Percentiles rank a stretch among this genome's conserved stretches.
Conservation (phyloP, 2,113 vertebrate genomes). For the Neogale vison region DNA sequence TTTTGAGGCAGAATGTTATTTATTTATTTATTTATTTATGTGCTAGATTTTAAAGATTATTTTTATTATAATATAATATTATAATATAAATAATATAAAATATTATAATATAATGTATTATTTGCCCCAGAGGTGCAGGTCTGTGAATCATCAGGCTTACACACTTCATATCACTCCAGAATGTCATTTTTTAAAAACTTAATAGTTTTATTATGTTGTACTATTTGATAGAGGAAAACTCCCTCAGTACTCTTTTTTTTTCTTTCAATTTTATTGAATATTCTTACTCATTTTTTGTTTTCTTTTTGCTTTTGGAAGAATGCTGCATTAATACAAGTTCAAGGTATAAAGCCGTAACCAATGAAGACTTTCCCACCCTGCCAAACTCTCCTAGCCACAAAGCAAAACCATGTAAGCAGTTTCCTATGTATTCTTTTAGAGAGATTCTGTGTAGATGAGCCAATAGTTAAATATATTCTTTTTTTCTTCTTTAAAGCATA, state of each 20-base stretch:
- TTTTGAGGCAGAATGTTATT: not conserved
- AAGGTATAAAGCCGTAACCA: not conserved
- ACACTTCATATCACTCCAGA: no score
- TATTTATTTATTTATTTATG: no score
- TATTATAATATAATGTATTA: no score
- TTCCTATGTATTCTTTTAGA: not conserved
- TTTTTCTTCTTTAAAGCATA: conserved; percentile 17
- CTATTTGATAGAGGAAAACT: not conserved
- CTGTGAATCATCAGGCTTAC: no score
- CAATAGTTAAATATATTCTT: not conserved
- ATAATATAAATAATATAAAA: no score
- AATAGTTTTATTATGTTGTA: not conserved
- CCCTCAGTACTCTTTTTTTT: not conserved
- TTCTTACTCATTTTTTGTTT: not conserved
- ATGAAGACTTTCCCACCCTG: not conserved
- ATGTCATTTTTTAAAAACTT: not conserved
- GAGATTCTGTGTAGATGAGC: not conserved
- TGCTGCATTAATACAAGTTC: not conserved
- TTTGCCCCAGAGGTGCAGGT: no score
- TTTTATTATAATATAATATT: no score
- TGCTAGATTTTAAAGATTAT: no score
- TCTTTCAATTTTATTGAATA: not conserved
- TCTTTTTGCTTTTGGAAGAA: not conserved
- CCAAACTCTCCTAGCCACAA: not conserved
- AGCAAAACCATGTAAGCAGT: not conserved